Evolutionary conservation across 2,797 vertebrate species (phyloP).

Genomic region (Kryptopterus vitreolus): DNA sequence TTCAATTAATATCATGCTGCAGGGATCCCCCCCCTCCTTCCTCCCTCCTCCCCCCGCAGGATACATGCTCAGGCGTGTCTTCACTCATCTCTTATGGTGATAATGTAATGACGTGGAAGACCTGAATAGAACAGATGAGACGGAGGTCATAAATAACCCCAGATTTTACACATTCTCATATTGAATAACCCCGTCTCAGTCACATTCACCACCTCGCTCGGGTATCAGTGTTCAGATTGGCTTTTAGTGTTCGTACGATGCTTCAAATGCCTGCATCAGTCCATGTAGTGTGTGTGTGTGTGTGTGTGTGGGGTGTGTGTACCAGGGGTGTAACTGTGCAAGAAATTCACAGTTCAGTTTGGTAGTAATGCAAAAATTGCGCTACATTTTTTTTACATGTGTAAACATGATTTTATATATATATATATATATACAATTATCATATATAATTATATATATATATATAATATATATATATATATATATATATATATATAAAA

Average conservation of each 20-base stretch:
- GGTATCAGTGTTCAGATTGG: not conserved
- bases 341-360: too few relatives aligned
- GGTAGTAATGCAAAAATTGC: too few relatives aligned
- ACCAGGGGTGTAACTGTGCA: too few relatives aligned
- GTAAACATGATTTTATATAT: too few relatives aligned
- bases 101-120: constrained; percentile 54
- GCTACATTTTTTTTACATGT: too few relatives aligned
- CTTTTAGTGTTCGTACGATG: not conserved
- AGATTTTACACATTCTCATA: constrained; percentile 27
- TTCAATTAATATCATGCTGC: constrained; percentile 59
- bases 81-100: constrained; percentile 49
- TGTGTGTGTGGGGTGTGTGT: too few relatives aligned
- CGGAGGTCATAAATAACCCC: constrained; percentile 36
- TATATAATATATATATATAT: too few relatives aligned
- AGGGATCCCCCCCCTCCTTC: not conserved
- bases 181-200: constrained; percentile 50
- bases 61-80: constrained; percentile 38
- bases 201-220: constrained; percentile 15
- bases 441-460: too few relatives aligned
- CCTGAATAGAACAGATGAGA: constrained; percentile 49
- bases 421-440: too few relatives aligned
- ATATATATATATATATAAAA: too few relatives aligned
- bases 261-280: too few relatives aligned
- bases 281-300: too few relatives aligned
- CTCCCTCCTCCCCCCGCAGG: constrained; percentile 8